A percentile compares a stretch with the other conserved stretches of the same genome.
phyloP scores from a whole-genome alignment of 2,797 vertebrate species.

The Manis javanica region DNA sequence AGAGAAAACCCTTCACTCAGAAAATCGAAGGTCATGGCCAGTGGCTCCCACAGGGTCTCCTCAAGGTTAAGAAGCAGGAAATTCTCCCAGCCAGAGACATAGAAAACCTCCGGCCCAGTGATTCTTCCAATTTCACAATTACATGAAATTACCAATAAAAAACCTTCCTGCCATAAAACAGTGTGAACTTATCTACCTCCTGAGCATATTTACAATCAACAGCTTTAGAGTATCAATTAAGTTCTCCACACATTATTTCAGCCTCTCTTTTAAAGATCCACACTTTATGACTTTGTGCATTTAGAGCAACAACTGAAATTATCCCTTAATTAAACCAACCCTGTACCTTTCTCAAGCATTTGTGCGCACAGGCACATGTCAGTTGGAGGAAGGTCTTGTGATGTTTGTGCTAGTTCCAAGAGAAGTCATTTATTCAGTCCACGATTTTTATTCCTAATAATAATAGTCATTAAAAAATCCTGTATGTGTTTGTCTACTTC shows the following conservation, averaged over 20 bases:
- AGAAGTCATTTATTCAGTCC: conserved; percentile 57
- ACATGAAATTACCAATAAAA: conserved; percentile 73
- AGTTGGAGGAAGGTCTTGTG: neutral
- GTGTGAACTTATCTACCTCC: conserved; percentile 79
- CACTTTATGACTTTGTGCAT: conserved; percentile 80
- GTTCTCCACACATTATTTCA: conserved; percentile 70
- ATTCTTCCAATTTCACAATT: conserved; percentile 71
- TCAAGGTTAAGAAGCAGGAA: neutral
- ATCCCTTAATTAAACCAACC: conserved; percentile 82
- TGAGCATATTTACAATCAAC: conserved; percentile 79
- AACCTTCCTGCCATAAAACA: conserved; percentile 76
- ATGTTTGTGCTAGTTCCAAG: conserved; percentile 39
- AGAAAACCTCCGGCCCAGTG: conserved; percentile 56
- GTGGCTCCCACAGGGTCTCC: neutral
- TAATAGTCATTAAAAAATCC: neutral
- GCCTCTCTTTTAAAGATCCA: conserved; percentile 76
- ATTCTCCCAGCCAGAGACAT: neutral
- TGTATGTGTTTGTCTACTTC: neutral
- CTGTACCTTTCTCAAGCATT: conserved; percentile 59
- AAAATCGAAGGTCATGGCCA: neutral
- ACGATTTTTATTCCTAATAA: neutral
- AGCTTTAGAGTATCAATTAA: conserved; percentile 81
- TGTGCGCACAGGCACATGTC: neutral
- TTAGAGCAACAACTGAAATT: conserved; percentile 77
- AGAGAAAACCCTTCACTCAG: neutral